phyloP scores from a whole-genome alignment of 1,140 invertebrate species.

The Caerostris darwini region DNA sequence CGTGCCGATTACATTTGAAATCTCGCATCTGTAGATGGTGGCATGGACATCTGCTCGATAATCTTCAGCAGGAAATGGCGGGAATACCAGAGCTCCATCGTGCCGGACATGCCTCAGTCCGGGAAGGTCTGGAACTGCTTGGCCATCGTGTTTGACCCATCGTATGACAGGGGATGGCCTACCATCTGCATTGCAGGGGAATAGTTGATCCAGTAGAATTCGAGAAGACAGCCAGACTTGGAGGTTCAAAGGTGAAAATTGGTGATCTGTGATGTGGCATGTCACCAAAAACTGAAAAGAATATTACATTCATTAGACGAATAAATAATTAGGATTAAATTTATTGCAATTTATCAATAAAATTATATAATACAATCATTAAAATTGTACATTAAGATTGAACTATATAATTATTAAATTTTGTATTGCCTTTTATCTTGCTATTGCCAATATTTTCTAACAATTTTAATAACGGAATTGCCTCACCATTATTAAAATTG shows the following conservation, averaged over 20 bases:
- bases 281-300: conserved; percentile 43
- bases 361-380: too few relatives aligned
- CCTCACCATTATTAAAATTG: too few relatives aligned
- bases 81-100: conserved; percentile 82
- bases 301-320: not conserved
- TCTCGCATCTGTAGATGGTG: conserved; percentile 89
- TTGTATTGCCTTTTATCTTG: too few relatives aligned
- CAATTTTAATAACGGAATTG: too few relatives aligned
- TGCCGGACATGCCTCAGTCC: conserved; percentile 87
- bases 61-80: conserved; percentile 80
- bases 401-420: too few relatives aligned
- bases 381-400: too few relatives aligned
- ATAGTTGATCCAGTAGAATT: conserved; percentile 95
- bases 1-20: conserved; percentile 93
- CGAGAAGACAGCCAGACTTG: conserved; percentile 94
- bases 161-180: conserved; percentile 95
- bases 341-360: too few relatives aligned
- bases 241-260: conserved; percentile 86
- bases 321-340: too few relatives aligned
- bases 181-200: conserved; percentile 93
- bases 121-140: conserved; percentile 81
- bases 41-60: conserved; percentile 85
- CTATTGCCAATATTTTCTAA: too few relatives aligned
- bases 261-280: conserved; percentile 52
- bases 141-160: conserved; percentile 85